Evolutionary conservation across 1,140 invertebrate genomes (phyloP).

Genomic region (Halesus radiatus): DNA sequence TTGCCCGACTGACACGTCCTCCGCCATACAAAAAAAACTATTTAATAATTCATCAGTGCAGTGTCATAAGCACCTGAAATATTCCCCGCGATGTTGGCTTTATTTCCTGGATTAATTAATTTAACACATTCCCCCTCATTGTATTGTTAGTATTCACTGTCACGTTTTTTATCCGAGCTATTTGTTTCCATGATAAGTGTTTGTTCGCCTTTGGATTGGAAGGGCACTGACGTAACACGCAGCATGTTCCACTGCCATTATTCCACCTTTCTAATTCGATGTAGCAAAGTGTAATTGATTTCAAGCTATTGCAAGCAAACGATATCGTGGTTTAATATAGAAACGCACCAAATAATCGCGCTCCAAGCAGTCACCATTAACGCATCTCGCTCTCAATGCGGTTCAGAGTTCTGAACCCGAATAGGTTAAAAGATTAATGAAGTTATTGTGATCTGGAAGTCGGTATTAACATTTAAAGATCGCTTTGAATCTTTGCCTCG

Average conservation of each 20-base stretch:
- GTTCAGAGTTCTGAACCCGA: too few species aligned
- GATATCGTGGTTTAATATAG: too few species aligned
- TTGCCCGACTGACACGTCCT: slow-evolving; percentile 10
- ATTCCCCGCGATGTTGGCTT: slow-evolving; percentile 4
- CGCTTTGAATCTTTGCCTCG: background rate
- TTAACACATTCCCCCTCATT: slow-evolving; percentile 5
- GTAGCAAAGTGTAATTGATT: slow-evolving; percentile 27
- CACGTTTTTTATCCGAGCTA: slow-evolving; percentile 1
- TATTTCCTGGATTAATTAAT: slow-evolving; percentile 19
- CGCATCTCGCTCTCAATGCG: too few species aligned
- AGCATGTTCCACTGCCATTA: slow-evolving; percentile 28
- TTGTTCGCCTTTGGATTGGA: slow-evolving; percentile 20
- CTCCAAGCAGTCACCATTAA: too few species aligned
- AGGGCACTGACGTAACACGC: slow-evolving; percentile 18
- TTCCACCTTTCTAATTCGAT: slow-evolving; percentile 27
- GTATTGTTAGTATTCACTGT: slow-evolving; percentile 19
- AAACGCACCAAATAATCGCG: too few species aligned
- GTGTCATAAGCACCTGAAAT: slow-evolving; percentile 20
- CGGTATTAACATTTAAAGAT: background rate
- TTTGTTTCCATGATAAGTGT: slow-evolving; percentile 7
- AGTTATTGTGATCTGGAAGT: background rate
- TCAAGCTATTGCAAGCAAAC: slow-evolving; percentile 9
- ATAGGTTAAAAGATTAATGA: too few species aligned
- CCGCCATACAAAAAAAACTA: background rate
- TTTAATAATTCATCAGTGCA: slow-evolving; percentile 25